phyloP scores from a whole-genome alignment of 2,113 vertebrate species.

The Chaetura pelagica region DNA sequence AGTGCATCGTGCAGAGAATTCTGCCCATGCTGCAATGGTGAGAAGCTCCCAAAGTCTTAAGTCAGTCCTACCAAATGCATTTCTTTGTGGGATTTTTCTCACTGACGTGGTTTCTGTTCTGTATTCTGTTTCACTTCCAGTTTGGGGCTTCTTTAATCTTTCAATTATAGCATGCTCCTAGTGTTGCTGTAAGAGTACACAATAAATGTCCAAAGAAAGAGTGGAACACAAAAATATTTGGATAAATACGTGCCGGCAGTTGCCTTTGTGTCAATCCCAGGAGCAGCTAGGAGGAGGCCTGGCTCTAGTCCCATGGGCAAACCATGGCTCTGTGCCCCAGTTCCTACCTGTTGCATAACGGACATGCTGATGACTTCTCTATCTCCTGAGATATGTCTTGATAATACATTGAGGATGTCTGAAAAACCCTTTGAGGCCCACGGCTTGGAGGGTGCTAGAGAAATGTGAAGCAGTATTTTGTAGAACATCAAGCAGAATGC shows the following conservation, averaged over 20 bases:
- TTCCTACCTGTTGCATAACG: background rate
- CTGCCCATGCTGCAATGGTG: accelerated
- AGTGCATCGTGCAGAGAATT: background rate
- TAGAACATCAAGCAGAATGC: background rate
- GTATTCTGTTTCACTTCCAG: background rate
- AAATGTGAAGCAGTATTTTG: background rate
- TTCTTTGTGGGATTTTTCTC: background rate
- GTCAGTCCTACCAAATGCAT: background rate
- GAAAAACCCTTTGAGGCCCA: background rate
- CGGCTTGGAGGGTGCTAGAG: background rate
- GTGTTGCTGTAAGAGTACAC: background rate
- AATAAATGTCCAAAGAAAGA: background rate
- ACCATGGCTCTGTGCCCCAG: background rate
- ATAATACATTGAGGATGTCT: background rate
- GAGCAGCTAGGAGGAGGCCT: background rate
- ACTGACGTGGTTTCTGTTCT: background rate
- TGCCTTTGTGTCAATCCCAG: background rate
- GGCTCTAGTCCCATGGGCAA: background rate
- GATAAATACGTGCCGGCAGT: background rate
- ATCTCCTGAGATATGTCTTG: accelerated
- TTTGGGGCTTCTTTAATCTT: background rate
- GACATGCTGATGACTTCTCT: accelerated
- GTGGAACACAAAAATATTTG: background rate
- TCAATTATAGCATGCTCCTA: background rate
- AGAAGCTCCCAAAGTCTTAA: background rate